A percentile compares a stretch with the other conserved stretches of the same genome.
Evolutionary conservation across 2,888 invertebrate species (phyloP).

Genomic region (Meganola albula): DNA sequence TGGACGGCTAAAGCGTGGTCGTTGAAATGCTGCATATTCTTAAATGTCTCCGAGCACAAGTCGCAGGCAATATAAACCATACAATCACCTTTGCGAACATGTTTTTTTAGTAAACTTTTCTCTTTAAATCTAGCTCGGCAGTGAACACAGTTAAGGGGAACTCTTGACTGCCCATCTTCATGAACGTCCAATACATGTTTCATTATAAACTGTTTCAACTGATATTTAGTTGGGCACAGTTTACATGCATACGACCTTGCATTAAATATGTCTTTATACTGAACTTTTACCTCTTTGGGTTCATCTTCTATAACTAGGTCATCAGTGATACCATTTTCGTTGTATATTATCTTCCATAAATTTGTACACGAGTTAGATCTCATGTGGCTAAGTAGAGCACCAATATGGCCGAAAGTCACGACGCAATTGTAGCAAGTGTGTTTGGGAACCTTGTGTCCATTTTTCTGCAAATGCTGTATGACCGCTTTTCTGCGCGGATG

Average conservation of each 20-base stretch:
- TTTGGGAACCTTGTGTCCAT: constrained; percentile 76
- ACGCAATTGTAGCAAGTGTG: constrained; percentile 81
- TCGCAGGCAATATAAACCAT: constrained; percentile 78
- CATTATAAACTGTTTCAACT: constrained; percentile 73
- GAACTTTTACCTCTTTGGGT: constrained; percentile 56
- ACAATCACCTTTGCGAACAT: constrained; percentile 75
- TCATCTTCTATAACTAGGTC: constrained; percentile 65
- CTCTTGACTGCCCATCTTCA: constrained; percentile 66
- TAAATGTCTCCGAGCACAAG: constrained; percentile 65
- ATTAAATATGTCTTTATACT: constrained; percentile 71
- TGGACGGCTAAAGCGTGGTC: constrained; percentile 67
- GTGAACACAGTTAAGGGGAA: constrained; percentile 63
- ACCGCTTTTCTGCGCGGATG: constrained; percentile 72
- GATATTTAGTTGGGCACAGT: constrained; percentile 71
- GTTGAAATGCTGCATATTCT: constrained; percentile 67
- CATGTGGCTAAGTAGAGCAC: constrained; percentile 73
- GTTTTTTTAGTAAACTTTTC: constrained; percentile 63
- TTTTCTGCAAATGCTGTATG: constrained; percentile 74
- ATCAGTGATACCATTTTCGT: constrained; percentile 69
- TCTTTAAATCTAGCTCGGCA: constrained; percentile 68
- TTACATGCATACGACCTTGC: constrained; percentile 72
- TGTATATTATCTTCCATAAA: constrained; percentile 71
- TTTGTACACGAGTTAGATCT: constrained; percentile 68
- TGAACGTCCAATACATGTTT: constrained; percentile 71
- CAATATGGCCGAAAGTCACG: constrained; percentile 74